A percentile compares a stretch with the other conserved stretches of the same genome.
phyloP scores from a whole-genome alignment of 2,113 vertebrate genomes.

The Pungitius pungitius region DNA sequence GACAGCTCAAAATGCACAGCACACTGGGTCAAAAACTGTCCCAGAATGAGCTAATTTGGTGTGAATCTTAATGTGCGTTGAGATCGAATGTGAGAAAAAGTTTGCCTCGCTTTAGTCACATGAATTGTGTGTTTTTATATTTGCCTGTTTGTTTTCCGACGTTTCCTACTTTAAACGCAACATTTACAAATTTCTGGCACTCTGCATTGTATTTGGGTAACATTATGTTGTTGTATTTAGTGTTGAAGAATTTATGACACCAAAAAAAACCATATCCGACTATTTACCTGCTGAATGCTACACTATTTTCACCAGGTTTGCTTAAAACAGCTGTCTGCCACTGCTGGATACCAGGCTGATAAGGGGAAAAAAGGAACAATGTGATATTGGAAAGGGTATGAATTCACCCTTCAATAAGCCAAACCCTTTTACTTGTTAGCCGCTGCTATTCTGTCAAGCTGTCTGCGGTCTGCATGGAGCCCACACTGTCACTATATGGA shows the following conservation, averaged over 20 bases:
- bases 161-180: background rate
- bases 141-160: background rate
- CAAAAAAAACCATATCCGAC: background rate
- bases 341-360: background rate
- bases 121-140: background rate
- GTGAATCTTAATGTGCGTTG: background rate
- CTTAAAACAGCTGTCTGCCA: background rate
- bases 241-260: background rate
- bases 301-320: background rate
- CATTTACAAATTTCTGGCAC: background rate
- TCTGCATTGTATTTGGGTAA: background rate
- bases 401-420: background rate
- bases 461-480: background rate
- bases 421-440: background rate
- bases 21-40: background rate
- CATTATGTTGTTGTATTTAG: background rate
- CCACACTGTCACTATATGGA: background rate
- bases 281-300: background rate
- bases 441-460: background rate
- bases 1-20: background rate
- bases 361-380: constrained; percentile 1
- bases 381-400: background rate
- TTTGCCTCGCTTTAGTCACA: background rate
- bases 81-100: background rate
- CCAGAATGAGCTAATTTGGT: background rate